Evolutionary conservation across 2,113 vertebrate species (phyloP), one percentile per base, ranked within the genome.

Genomic region (Felis catus): DNA sequence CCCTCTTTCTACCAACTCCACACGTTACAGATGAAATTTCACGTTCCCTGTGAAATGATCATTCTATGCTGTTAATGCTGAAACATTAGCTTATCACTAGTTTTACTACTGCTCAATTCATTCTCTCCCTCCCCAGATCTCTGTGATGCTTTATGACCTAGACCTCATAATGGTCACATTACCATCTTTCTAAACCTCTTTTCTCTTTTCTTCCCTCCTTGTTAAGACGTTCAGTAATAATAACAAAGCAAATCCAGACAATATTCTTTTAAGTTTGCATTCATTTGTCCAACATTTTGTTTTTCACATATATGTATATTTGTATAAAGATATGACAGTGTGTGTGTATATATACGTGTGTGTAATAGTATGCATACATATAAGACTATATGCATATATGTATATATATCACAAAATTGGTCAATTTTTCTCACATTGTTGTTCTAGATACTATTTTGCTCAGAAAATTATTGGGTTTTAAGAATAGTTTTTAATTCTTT

Each of bases 31-130:
- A 16, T 6, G 6, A 7, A 45, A 45, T 45, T 45, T 45, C 45
- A 45, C 45, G 8, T 45, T 66, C 93, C 18, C 23, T 55, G n/a
- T 63, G 25, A 79, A 65, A 31, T 2, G 29, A 41, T 6, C 15
- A 0, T 15, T 45, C 31, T 58, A 12, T 39, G 6, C 7, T 19
- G 0, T 8, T 51, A 7, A n/a, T 33, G 25, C 15, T 39, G 21
- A 63, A 68, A 83, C 12, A 31, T 27, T 1, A 33, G 6, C 11
- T 1, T 5, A 1, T 29, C 21, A 8, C 19, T 33, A 53, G 31
- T 25, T 45, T 71, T 41, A 27, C 55, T 74, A n/a, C 68, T 7
- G 16, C 15, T 31, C 25, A 25, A n/a, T 21, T 45, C 14, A 14
- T 25, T 33, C 11, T 0, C 4, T 4, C 7, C 13, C 29, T 45